These are phyloP conservation scores for Eretmochelys imbricata DNA, from an alignment of 2,113 vertebrate genomes.

Conservation along the genomic window DNA sequence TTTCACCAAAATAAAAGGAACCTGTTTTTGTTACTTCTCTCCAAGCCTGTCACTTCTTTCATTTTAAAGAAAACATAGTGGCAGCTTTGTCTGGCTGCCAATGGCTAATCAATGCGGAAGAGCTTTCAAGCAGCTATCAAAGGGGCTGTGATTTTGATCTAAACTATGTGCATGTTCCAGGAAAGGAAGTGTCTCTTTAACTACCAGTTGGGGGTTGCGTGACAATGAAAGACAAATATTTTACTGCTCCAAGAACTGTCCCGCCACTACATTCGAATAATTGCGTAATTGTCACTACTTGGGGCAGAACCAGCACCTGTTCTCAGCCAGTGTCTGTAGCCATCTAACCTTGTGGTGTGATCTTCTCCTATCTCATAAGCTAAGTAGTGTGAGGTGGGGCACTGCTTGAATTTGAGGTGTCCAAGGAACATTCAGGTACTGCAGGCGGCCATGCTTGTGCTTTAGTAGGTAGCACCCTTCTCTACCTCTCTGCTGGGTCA, in stretches of 20 bases:
- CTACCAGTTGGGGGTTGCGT: conserved; percentile 59
- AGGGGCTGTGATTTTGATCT: conserved; percentile 68
- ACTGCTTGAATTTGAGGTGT: background rate
- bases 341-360: background rate
- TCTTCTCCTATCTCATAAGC: background rate
- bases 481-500: background rate
- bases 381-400: background rate
- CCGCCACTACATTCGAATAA: conserved; percentile 30
- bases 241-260: conserved; percentile 25
- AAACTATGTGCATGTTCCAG: conserved; percentile 55
- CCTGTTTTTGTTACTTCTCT: conserved; percentile 25
- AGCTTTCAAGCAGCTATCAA: conserved; percentile 66
- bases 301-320: conserved; percentile 42
- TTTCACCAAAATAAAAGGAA: conserved; percentile 47
- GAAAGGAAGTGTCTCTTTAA: conserved; percentile 60
- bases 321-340: background rate
- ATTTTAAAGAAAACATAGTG: conserved; percentile 47
- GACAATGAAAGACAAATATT: conserved; percentile 69
- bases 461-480: conserved; percentile 6
- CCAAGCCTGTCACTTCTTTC: conserved; percentile 51
- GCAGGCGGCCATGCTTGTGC: background rate
- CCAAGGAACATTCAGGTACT: background rate
- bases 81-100: conserved; percentile 55
- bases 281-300: conserved; percentile 33
- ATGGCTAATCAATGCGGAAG: conserved; percentile 51